A percentile compares a stretch with the other conserved stretches of the same genome.
phyloP scores from a whole-genome alignment of 2,888 invertebrate species.

The Caenorhabditis sp. region DNA sequence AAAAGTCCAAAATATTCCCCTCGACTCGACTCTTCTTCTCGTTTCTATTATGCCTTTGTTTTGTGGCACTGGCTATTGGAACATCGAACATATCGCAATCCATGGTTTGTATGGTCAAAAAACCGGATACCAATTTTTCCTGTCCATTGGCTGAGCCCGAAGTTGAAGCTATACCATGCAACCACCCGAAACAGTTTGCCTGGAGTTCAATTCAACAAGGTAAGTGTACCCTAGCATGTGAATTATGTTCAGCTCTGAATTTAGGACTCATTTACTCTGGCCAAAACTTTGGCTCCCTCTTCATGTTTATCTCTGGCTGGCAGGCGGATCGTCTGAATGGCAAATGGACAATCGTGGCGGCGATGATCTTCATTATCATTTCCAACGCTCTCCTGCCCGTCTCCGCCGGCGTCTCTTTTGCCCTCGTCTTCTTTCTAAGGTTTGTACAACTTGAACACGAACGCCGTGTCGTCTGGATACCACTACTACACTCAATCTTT shows the following conservation, averaged over 20 bases:
- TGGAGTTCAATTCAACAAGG: conserved; percentile 75
- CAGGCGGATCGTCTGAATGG: conserved; percentile 76
- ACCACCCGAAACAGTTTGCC: conserved; percentile 62
- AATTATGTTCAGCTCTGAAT: neutral
- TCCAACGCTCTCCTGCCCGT: conserved; percentile 73
- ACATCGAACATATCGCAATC: conserved; percentile 66
- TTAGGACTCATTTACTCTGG: conserved; percentile 76
- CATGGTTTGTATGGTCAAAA: conserved; percentile 75
- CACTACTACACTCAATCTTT: conserved; percentile 4
- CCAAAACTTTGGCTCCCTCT: conserved; percentile 76
- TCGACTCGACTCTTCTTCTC: conserved; percentile 72
- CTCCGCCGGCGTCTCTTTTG: conserved; percentile 69
- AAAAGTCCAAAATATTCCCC: conserved; percentile 65
- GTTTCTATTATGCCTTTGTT: conserved; percentile 72
- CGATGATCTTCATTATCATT: conserved; percentile 69
- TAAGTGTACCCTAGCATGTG: conserved; percentile 3
- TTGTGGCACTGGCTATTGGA: conserved; percentile 69
- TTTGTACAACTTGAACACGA: no score
- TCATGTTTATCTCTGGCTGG: conserved; percentile 75
- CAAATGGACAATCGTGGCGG: conserved; percentile 75
- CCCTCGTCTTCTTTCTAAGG: conserved; percentile 68
- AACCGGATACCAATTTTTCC: conserved; percentile 41
- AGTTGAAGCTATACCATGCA: conserved; percentile 67
- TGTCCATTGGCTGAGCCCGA: conserved; percentile 51
- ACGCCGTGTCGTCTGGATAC: no score